A percentile compares a stretch with the other conserved stretches of the same genome.
These are phyloP conservation scores for Caenorhabditis macrosperma DNA, from an alignment of 2,888 invertebrate genomes.

Conservation along the genomic window DNA sequence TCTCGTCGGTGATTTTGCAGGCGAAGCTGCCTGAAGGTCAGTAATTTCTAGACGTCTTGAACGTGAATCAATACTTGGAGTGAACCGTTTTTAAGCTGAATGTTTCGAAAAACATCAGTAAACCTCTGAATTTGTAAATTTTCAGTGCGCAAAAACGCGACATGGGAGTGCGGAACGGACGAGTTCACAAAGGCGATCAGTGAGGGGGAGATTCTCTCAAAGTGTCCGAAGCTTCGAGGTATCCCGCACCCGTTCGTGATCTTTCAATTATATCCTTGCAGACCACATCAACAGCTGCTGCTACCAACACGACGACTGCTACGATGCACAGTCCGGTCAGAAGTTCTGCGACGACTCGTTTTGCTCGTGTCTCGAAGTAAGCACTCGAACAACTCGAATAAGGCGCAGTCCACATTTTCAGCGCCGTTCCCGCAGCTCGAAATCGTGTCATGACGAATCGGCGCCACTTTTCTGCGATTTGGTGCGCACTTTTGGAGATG, in stretches of 20 bases:
- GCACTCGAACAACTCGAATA: too few relatives aligned
- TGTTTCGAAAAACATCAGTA: too few relatives aligned
- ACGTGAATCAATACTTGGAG: too few relatives aligned
- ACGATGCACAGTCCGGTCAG: constrained; percentile 56
- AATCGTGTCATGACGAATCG: constrained; percentile 63
- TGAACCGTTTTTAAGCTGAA: too few relatives aligned
- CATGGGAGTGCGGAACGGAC: constrained; percentile 67
- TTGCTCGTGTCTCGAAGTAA: constrained; percentile 67
- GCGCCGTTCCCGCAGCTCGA: constrained; percentile 53
- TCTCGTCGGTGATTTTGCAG: constrained; percentile 19
- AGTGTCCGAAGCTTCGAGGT: constrained; percentile 58
- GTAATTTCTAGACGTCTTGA: too few relatives aligned
- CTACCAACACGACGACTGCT: constrained; percentile 41
- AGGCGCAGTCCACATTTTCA: constrained; percentile 23
- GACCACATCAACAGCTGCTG: constrained; percentile 54
- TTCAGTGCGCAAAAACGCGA: constrained; percentile 27
- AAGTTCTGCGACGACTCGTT: constrained; percentile 69
- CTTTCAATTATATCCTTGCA: not conserved
- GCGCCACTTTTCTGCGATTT: constrained; percentile 61
- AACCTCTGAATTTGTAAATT: too few relatives aligned
- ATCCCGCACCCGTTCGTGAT: too few relatives aligned
- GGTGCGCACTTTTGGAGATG: constrained; percentile 62
- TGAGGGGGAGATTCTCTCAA: constrained; percentile 58
- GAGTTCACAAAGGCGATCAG: constrained; percentile 60
- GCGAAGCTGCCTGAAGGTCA: constrained; percentile 27